A percentile compares a stretch with the other conserved stretches of the same genome.
Conservation (phyloP, 1,140 invertebrate species). For the Eriosoma lanigerum region DNA sequence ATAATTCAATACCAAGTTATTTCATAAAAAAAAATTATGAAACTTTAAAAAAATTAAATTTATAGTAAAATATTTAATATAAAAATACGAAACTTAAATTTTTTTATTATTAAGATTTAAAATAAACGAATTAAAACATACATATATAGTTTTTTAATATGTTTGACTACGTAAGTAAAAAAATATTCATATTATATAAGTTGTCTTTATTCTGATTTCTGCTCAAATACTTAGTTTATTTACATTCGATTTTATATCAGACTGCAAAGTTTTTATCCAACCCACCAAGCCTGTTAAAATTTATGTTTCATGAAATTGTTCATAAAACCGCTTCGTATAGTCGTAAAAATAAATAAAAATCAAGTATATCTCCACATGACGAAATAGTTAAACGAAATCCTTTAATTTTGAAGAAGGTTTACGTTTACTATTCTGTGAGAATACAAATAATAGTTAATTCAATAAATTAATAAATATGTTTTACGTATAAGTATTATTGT, state of each 20-base stretch:
- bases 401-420: background rate
- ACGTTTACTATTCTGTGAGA: background rate
- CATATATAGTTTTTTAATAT: no score
- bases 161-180: background rate
- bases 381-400: background rate
- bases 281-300: background rate
- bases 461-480: no score
- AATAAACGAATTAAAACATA: no score
- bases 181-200: background rate
- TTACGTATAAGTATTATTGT: no score
- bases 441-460: background rate
- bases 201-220: no score
- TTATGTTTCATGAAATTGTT: slow-evolving; percentile 13
- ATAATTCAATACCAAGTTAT: no score
- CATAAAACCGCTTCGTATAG: background rate
- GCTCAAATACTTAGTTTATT: background rate
- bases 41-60: no score
- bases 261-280: background rate
- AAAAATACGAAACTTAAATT: no score
- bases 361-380: background rate
- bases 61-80: no score
- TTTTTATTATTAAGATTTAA: no score
- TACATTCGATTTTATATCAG: background rate
- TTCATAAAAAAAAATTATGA: no score
- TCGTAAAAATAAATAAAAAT: slow-evolving; percentile 5